Evolutionary conservation across 2,888 invertebrate genomes (phyloP).

Genomic region (Stenolophus ochropezus): DNA sequence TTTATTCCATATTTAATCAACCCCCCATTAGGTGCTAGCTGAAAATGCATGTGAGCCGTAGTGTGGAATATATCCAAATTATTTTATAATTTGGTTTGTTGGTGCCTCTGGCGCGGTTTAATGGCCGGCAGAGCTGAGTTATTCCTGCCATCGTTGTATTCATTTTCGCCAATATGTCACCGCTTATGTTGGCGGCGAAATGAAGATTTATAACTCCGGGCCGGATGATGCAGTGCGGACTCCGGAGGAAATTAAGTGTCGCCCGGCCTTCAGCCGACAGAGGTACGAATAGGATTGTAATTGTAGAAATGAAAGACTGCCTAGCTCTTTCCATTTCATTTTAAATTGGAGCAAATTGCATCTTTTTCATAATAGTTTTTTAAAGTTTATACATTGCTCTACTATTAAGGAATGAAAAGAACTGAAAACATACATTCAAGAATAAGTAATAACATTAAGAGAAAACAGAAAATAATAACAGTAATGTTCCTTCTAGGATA

Average conservation of each 20-base stretch:
- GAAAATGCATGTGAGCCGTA: background rate
- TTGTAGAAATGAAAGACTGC: background rate
- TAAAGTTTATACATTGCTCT: too few species aligned
- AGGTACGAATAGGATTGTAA: background rate
- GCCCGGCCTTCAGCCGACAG: slow-evolving; percentile 12
- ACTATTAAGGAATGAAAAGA: too few species aligned
- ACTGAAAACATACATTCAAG: too few species aligned
- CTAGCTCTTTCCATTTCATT: background rate
- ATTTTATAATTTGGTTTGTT: slow-evolving; percentile 5
- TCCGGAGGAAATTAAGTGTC: slow-evolving; percentile 40
- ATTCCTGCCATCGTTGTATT: slow-evolving; percentile 52
- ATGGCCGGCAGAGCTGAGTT: slow-evolving; percentile 9
- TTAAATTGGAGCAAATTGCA: too few species aligned
- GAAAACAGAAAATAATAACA: too few species aligned
- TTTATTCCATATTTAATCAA: background rate
- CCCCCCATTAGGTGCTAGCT: background rate
- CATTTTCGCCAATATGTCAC: slow-evolving; percentile 56
- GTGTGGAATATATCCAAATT: slow-evolving; percentile 4
- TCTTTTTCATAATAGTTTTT: too few species aligned
- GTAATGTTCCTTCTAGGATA: too few species aligned
- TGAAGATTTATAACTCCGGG: slow-evolving; percentile 51
- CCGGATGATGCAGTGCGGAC: slow-evolving; percentile 27
- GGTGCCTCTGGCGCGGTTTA: slow-evolving; percentile 8
- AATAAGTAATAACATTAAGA: too few species aligned
- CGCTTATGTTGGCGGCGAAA: slow-evolving; percentile 44